Base-by-base conservation (phyloP, 2,797 vertebrate species). In the Jordanella pulchra region DNA sequence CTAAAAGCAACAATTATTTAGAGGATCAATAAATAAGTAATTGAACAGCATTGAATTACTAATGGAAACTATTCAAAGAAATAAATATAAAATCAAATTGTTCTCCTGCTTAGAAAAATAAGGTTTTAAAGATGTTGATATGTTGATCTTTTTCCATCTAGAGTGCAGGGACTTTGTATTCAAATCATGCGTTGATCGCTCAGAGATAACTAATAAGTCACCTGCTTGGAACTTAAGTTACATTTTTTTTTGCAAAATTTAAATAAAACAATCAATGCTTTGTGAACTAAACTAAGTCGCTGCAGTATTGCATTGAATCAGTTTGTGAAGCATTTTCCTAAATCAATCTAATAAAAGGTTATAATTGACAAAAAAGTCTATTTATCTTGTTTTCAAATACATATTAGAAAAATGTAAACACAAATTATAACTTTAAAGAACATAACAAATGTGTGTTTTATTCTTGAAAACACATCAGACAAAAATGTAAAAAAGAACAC, bases 121-220 rank as follows among this genome's bases (percentile, higher is more conserved):
- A 69, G 42, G 0, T 1, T 58, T 78, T 81, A 71, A 71, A 75
- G 50, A 7, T 30, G 48, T 68, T 85, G 82, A 83, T 87, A 86
- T 72, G 67, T 79, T 84, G 72, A 87, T 84, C 65, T 50, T 51
- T 81, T 80, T 65, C 45, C 44, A 73, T 77, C 25, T 58, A 42
- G 60, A 58, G n/a, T 47, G 0, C 30, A 63, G 70, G 77, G 75
- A 91, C 86, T 89, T 89, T 90, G 87, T 84, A 71, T 87, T 84
- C 72, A 27, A 42, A 83, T 56, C 84, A 86, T 1, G 13, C 74
- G 70, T 72, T 70, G 79, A 88, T 90, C 86, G 87, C 76, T 81
- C 71, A 71, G 35, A 45, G 51, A 39, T 80, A 55, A 60, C 47
- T 63, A 66, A 70, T 69, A 72, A 77, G 60, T 79, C 80, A 82